Percentiles rank a stretch among this genome's conserved stretches.
These are phyloP conservation scores for Calameuta filiformis DNA, from an alignment of 2,888 invertebrate species.

Conservation along the genomic window DNA sequence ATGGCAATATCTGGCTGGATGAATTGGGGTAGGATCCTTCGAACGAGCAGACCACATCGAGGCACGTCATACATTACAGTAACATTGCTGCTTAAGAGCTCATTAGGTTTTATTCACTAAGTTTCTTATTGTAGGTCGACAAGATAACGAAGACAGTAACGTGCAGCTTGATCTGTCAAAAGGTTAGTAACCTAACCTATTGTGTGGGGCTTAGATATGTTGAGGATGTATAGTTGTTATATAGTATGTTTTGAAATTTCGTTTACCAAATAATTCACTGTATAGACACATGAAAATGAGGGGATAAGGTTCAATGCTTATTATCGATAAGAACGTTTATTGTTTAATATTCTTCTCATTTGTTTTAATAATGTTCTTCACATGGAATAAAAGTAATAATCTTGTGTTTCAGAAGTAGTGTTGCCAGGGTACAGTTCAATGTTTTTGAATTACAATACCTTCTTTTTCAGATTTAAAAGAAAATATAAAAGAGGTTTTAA, in stretches of 20 bases:
- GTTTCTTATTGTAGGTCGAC: constrained; percentile 54
- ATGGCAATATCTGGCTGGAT: constrained; percentile 71
- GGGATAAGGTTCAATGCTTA: not conserved
- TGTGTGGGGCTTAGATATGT: not conserved
- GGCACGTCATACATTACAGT: constrained; percentile 51
- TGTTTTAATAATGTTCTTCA: not conserved
- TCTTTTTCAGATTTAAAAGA: constrained; percentile 67
- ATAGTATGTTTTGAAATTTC: not conserved
- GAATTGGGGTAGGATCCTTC: constrained; percentile 66
- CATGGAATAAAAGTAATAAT: not conserved
- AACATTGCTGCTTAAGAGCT: constrained; percentile 22
- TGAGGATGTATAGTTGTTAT: not conserved
- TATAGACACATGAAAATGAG: not conserved
- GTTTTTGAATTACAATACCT: constrained; percentile 9
- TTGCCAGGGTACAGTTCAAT: constrained; percentile 68
- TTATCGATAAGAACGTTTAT: not conserved
- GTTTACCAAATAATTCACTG: not conserved
- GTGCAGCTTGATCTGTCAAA: constrained; percentile 69
- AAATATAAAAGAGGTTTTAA: constrained; percentile 72
- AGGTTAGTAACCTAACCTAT: constrained; percentile 65
- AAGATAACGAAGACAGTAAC: constrained; percentile 73
- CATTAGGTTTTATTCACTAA: constrained; percentile 17
- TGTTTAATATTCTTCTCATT: not conserved
- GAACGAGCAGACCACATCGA: constrained; percentile 65
- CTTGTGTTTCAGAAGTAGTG: constrained; percentile 68